phyloP scores from a whole-genome alignment of 2,113 vertebrate species.

The Machaerirhynchus nigripectus region DNA sequence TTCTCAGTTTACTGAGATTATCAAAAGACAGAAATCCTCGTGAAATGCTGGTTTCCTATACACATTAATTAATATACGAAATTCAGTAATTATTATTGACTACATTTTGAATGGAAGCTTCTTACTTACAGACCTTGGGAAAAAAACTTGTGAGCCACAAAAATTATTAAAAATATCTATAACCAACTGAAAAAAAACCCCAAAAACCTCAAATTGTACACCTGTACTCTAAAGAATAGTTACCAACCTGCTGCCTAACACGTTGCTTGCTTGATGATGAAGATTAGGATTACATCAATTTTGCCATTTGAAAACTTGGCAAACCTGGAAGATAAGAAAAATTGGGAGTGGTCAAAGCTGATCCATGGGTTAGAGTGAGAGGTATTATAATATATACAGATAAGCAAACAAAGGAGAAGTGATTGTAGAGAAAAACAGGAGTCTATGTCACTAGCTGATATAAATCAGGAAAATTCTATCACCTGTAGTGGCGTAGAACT shows the following conservation, averaged over 20 bases:
- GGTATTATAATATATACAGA: not conserved
- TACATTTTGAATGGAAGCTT: not conserved
- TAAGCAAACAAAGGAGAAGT: not conserved
- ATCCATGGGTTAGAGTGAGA: not conserved
- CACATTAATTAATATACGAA: not conserved
- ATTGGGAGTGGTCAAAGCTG: not conserved
- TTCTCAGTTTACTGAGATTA: not conserved
- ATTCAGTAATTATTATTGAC: not conserved
- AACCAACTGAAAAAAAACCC: not conserved
- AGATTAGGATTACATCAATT: not conserved
- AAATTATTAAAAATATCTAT: not conserved
- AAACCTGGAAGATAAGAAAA: not conserved
- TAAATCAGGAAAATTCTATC: not conserved
- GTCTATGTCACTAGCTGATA: not conserved
- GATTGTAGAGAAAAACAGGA: not conserved
- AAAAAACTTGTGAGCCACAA: not conserved
- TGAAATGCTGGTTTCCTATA: not conserved
- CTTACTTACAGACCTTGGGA: not conserved
- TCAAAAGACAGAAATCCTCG: not conserved
- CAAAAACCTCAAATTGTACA: not conserved
- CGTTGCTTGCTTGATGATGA: not conserved
- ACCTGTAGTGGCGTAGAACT: accelerated
- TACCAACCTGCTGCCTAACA: not conserved
- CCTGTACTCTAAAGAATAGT: not conserved
- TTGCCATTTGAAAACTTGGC: not conserved